A percentile compares a stretch with the other conserved stretches of the same genome.
Evolutionary conservation across 2,888 invertebrate genomes (phyloP).

Genomic region (Leptinotarsa juncta): DNA sequence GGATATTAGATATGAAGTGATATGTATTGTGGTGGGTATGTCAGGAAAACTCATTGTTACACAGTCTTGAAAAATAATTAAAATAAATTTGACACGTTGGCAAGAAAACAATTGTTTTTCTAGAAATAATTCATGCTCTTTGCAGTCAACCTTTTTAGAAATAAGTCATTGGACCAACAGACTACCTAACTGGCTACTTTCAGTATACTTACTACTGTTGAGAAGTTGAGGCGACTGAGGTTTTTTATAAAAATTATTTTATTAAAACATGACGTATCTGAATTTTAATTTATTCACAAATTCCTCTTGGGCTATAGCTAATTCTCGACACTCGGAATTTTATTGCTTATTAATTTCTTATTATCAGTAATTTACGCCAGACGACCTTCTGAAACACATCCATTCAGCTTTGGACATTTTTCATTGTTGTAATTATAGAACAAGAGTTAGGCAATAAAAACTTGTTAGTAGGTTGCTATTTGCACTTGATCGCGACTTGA

Average conservation of each 20-base stretch:
- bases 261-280: not conserved
- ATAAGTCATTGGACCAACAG: no score
- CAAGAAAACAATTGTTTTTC: no score
- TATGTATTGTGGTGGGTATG: no score
- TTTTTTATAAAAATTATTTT: not conserved
- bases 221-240: not conserved
- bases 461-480: slow-evolving; percentile 14
- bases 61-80: no score
- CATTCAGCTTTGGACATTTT: slow-evolving; percentile 10
- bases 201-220: not conserved
- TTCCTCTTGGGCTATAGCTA: not conserved
- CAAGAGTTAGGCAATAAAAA: slow-evolving; percentile 5
- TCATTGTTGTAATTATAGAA: slow-evolving; percentile 23
- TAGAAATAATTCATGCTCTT: no score
- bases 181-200: no score
- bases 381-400: slow-evolving; percentile 12
- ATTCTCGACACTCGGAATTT: not conserved
- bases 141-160: no score
- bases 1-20: no score
- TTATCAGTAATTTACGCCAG: slow-evolving; percentile 4
- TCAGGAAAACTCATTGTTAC: no score
- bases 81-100: no score
- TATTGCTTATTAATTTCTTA: not conserved
- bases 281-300: not conserved
- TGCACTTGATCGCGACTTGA: not conserved